Base-by-base conservation (phyloP, 2,797 vertebrate genomes). In the Odontamblyopus lacepedii region DNA sequence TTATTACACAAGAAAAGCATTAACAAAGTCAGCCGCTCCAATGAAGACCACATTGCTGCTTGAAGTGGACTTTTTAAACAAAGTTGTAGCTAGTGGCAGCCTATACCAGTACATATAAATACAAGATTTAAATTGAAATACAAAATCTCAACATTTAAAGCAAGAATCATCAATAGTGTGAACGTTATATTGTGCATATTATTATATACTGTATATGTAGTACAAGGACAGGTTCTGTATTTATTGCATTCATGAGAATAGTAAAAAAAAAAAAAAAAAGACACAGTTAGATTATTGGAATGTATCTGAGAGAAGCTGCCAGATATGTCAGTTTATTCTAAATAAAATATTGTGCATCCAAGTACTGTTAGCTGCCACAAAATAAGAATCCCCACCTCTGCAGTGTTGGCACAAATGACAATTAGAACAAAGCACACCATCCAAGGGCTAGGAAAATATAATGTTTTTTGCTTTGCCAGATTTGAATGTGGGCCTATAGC, bases 311-410 rank as follows among this genome's bases (percentile, higher is more conserved):
- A 73, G 23, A 75, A 87, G 79, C 84, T 85, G 77, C 78, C 81
- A 63, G 61, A 38, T 35, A 63, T n/a, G 18, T 62, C 0, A 9
- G 27, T 66, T n/a, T 56, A 44, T 69, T 67, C 32, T 29, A 2
- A 67, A 74, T 11, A 51, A 48, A 30, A 67, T 1, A 59, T 64
- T 79, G 65, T 73, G 79, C 71, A 76, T 78, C 56, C 55, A 76
- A 69, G 15, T 71, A 65, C 69, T 69, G 41, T 67, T 82, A 89
- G 87, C 88, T 86, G 87, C 86, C 83, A 82, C 71, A 70, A 73
- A 74, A 76, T 76, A 65, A 65, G n/a, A 73, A 73, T 35, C 27
- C 38, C 67, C 74, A 80, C 27, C 80, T 63, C 72, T 76, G 63
- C 77, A 63, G 41, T 71, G 65, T 76, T 77, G 80, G 83, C 81